Evolutionary conservation across 2,113 vertebrate species (phyloP).

Genomic region (Centropristis striata): DNA sequence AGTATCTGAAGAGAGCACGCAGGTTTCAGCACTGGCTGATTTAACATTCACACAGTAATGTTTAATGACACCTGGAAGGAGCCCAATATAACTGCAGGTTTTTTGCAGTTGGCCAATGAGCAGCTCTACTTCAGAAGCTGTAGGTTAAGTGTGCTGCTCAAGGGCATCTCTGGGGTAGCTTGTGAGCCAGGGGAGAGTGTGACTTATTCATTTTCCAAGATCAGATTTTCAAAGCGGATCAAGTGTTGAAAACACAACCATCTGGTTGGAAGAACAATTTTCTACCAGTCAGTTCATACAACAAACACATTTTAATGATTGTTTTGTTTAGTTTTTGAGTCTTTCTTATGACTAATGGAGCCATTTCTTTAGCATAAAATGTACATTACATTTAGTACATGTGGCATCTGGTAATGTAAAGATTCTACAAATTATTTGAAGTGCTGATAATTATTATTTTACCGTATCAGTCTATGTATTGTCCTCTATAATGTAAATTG

Average conservation of each 20-base stretch:
- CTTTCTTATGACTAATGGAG: not conserved
- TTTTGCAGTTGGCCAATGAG: slow-evolving; percentile 35
- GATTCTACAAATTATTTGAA: not conserved
- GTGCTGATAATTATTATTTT: not conserved
- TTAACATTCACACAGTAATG: slow-evolving; percentile 28
- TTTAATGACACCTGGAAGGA: slow-evolving; percentile 47
- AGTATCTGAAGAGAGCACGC: not conserved
- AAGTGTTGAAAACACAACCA: slow-evolving; percentile 42
- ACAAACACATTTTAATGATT: slow-evolving; percentile 7
- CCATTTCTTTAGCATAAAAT: not conserved
- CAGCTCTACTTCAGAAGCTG: slow-evolving; percentile 45
- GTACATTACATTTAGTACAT: not conserved
- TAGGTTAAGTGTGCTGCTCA: slow-evolving; percentile 60
- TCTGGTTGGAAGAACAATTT: not conserved
- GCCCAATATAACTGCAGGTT: slow-evolving; percentile 37
- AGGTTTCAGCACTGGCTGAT: not conserved
- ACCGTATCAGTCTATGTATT: not conserved
- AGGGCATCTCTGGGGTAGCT: slow-evolving; percentile 45
- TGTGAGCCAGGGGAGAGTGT: slow-evolving; percentile 3
- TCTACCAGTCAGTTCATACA: slow-evolving; percentile 1
- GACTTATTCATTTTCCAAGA: slow-evolving; percentile 40
- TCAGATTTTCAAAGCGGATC: slow-evolving; percentile 45
- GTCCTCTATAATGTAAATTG: not conserved
- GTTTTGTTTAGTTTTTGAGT: not conserved
- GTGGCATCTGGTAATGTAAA: not conserved